Evolutionary conservation across 2,888 invertebrate genomes (phyloP), one percentile per base, ranked within the genome.

Genomic region (Molorchus minor): DNA sequence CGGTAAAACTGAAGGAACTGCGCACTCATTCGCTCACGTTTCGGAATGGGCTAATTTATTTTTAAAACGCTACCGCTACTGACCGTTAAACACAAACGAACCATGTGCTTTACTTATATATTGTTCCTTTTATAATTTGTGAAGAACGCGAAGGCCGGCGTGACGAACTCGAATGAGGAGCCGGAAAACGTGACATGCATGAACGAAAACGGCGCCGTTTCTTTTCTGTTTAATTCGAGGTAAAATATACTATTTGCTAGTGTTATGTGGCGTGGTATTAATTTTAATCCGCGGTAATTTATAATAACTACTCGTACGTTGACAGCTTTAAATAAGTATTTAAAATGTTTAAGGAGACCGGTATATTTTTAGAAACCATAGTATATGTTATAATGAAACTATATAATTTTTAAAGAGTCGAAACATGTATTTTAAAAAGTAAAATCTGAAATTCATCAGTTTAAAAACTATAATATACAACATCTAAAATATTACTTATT

Each of bases 251-350:
- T 45, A 16, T 45, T 45, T 45, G 33, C 33, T 10, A 5, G 30
- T n/a, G 33, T 30, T 33, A 17, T 45, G 15, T 45, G 5, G 30
- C 1, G 16, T 45, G 33, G 33, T 17, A 45, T 45, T 45, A 45
- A 33, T 17, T n/a, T 13, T 45, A 45, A 45, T 45, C 45, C 17
- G n/a, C n/a, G 45, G 33, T 45, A 45, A 45, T 45, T 30, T 45
- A 33, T 33, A 40, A 5, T 25, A 25, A 20, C 33, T 25, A 16
- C 21, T 21, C 12, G 17, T 44, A 45, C 45, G 45, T 30, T 30
- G 8, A n/a, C 30, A 13, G 45, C 30, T 30, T 45, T 8, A 16
- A 45, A 30, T 19, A 45, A n/a, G 30, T 45, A 17, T 13, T 25
- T 25, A 5, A 25, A 25, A 25, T 25, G 25, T 5, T 3, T 25